These are phyloP conservation scores for Scaptomyza graminum DNA, from an alignment of 1,140 invertebrate genomes.

Conservation along the genomic window DNA sequence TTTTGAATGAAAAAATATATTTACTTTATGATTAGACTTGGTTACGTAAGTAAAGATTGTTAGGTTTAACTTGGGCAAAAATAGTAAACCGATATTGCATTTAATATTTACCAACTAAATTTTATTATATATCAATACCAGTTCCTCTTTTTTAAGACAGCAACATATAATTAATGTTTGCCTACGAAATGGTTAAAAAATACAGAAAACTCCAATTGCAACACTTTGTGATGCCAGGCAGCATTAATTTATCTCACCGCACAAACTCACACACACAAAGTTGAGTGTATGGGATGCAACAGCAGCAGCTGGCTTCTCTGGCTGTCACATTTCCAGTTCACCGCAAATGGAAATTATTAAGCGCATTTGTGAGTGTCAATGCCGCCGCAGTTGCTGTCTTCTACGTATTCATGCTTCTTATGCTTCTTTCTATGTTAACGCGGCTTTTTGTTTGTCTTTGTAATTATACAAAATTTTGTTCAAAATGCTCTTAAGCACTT, in stretches of 20 bases:
- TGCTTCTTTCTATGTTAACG: background rate
- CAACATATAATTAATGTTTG: too few relatives aligned
- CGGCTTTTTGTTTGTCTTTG: slow-evolving; percentile 26
- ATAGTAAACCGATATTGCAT: too few relatives aligned
- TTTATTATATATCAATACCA: too few relatives aligned
- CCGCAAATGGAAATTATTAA: slow-evolving; percentile 39
- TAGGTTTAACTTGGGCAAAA: too few relatives aligned
- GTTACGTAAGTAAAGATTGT: too few relatives aligned
- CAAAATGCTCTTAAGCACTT: background rate
- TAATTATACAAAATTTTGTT: slow-evolving; percentile 37
- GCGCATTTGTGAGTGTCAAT: slow-evolving; percentile 5
- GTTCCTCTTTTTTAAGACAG: too few relatives aligned
- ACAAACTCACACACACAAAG: background rate
- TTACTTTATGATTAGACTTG: too few relatives aligned
- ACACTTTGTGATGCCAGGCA: slow-evolving; percentile 1
- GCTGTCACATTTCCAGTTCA: slow-evolving; percentile 29
- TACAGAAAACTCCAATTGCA: background rate
- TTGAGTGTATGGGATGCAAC: background rate
- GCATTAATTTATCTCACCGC: slow-evolving; percentile 2
- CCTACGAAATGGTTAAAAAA: background rate
- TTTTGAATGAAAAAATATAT: too few relatives aligned
- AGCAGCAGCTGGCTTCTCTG: slow-evolving; percentile 9
- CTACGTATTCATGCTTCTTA: background rate
- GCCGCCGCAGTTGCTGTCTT: background rate
- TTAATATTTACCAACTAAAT: too few relatives aligned